A percentile compares a stretch with the other conserved stretches of the same genome.
Evolutionary conservation across 2,888 invertebrate species (phyloP).

Genomic region (Harpalus rubripes): DNA sequence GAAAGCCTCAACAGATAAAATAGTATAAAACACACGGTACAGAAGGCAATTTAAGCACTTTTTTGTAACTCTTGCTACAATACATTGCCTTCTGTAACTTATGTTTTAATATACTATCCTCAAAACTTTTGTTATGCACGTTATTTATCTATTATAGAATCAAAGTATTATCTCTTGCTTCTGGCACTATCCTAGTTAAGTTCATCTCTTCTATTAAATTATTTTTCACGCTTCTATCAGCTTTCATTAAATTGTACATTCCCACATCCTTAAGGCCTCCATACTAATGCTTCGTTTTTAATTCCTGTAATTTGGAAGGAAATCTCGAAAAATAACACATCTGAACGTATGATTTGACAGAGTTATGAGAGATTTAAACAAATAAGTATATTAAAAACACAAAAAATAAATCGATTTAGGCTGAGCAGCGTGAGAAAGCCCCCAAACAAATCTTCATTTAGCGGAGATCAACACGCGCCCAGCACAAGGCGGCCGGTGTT

Average conservation of each 20-base stretch:
- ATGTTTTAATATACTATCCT: no score
- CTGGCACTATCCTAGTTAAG: constrained; percentile 21
- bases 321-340: constrained; percentile 46
- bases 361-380: constrained; percentile 30
- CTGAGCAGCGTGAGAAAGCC: constrained; percentile 40
- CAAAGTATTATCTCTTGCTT: constrained; percentile 19
- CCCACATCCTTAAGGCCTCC: not conserved
- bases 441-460: constrained; percentile 24
- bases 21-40: no score
- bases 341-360: constrained; percentile 20
- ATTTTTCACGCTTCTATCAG: constrained; percentile 30
- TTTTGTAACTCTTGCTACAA: no score
- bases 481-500: not conserved
- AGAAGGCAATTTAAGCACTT: no score
- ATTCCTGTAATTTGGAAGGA: constrained; percentile 17
- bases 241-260: constrained; percentile 22
- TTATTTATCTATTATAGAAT: not conserved
- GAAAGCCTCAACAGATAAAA: no score
- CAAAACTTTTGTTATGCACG: no score
- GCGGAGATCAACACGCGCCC: constrained; percentile 12
- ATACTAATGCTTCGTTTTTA: constrained; percentile 6
- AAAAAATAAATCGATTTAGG: constrained; percentile 38
- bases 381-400: constrained; percentile 47
- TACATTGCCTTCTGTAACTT: no score
- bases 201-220: constrained; percentile 7